Base-by-base conservation (phyloP, 2,797 vertebrate genomes). In the Sebastolobus altivelis region DNA sequence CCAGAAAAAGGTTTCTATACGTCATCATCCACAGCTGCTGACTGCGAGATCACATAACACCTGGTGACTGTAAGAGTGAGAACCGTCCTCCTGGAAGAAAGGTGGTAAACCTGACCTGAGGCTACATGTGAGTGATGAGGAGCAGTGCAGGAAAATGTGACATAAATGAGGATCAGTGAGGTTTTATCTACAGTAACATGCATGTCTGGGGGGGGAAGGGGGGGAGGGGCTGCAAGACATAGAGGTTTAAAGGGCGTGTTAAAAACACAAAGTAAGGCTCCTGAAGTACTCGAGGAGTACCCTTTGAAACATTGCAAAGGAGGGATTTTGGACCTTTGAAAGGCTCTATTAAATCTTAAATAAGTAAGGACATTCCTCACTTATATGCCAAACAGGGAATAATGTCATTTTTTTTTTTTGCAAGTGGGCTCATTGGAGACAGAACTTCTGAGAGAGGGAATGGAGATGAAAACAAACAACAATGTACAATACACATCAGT, bases 171-270 rank as follows among this genome's bases (percentile, higher is more conserved):
- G 63, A 85, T 71, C 74, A 55, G 68, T 58, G 66, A 81, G 66
- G 55, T 65, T 82, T 86, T 59, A 77, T 59, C 82, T 77, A 86
- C 65, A 68, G 62, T 75, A 88, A 75, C 93, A 93, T 93, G 93
- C 92, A 80, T 65, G 81, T 79, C 82, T 58, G 33, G 83, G 68
- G 27, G 46, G 33, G 83, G 68, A 22, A 14, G 38, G 46, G 82
- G 65, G 33, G 16, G 33, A 59, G 8, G 81, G 92, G 91, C 91
- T 76, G 89, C 93, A 94, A 94, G 91, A 90, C 95, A 91, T 40
- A 76, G 71, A 80, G 56, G 78, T 77, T 79, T 80, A 77, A 79
- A 85, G 67, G 65, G 67, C 55, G 33, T 29, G 20, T 89, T 79
- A 31, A 84, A 86, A 89, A 84, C 54, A 65, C 7, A 60, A 71